Percentiles rank a stretch among this genome's conserved stretches.
These are phyloP conservation scores for Sorex fumeus DNA, from an alignment of 2,113 vertebrate species.

Conservation along the genomic window DNA sequence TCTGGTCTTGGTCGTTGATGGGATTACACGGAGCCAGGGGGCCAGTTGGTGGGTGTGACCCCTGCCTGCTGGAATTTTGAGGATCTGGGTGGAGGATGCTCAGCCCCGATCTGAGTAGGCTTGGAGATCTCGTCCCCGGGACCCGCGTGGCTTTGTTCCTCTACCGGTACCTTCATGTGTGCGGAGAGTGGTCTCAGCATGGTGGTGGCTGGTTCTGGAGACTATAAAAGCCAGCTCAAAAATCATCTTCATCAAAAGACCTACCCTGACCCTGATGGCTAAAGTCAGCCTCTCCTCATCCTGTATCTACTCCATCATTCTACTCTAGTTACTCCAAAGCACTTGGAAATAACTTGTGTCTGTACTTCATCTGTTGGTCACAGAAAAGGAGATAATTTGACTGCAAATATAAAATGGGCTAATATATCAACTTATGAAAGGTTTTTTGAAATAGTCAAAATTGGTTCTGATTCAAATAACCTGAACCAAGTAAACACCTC, in stretches of 20 bases:
- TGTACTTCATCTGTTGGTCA: not conserved
- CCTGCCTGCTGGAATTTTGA: too few species aligned
- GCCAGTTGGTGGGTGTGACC: too few species aligned
- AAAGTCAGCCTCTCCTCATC: not conserved
- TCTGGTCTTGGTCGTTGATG: too few species aligned
- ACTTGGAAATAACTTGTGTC: not conserved
- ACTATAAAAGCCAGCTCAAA: too few species aligned
- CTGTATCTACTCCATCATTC: not conserved
- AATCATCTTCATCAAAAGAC: not conserved
- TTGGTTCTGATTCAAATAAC: not conserved
- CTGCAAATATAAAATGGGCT: not conserved
- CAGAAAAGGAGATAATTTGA: not conserved
- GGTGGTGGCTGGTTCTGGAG: too few species aligned
- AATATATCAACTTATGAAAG: not conserved
- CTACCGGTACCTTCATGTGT: too few species aligned
- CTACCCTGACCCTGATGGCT: not conserved
- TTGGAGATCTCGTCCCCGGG: too few species aligned
- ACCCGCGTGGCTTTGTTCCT: too few species aligned
- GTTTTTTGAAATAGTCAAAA: not conserved
- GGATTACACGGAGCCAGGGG: too few species aligned
- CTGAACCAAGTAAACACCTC: not conserved
- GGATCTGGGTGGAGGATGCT: too few species aligned
- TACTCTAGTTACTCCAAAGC: constrained; percentile 19
- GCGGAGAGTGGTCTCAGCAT: too few species aligned
- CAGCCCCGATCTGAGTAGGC: too few species aligned